Conservation (phyloP, 92 coral and sea anemone species). For the Blastomussa wellsi region DNA sequence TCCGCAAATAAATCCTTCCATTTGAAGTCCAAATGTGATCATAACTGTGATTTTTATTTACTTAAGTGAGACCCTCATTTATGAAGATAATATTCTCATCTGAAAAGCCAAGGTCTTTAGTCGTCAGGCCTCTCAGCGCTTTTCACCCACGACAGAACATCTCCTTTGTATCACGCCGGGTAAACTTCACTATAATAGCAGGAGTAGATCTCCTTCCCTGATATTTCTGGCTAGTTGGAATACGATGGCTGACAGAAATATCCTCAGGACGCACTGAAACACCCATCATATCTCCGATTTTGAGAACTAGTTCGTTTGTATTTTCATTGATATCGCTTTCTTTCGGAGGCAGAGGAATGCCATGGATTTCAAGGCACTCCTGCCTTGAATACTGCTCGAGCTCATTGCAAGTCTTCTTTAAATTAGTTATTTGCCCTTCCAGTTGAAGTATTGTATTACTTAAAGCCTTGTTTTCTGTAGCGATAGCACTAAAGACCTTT, state of each 20-base stretch:
- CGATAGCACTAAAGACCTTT: not conserved
- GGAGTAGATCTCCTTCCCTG: slow-evolving; percentile 43
- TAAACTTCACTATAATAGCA: slow-evolving; percentile 27
- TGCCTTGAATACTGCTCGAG: slow-evolving; percentile 34
- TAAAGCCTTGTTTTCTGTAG: not conserved
- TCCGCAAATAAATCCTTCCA: slow-evolving; percentile 15
- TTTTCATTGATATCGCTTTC: slow-evolving; percentile 27
- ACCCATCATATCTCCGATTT: slow-evolving; percentile 29
- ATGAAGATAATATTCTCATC: slow-evolving; percentile 28
- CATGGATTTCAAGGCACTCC: slow-evolving; percentile 45
- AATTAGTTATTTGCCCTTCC: not conserved
- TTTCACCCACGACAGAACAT: slow-evolving; percentile 12
- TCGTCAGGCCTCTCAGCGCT: slow-evolving; percentile 2
- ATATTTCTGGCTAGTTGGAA: slow-evolving; percentile 22
- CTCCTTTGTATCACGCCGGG: slow-evolving; percentile 5
- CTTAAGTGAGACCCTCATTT: slow-evolving; percentile 28
- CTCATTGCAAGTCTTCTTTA: slow-evolving; percentile 26
- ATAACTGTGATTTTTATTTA: slow-evolving; percentile 6
- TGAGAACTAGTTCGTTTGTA: slow-evolving; percentile 31
- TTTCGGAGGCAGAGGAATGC: slow-evolving; percentile 27
- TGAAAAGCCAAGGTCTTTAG: slow-evolving; percentile 17
- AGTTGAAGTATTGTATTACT: not conserved
- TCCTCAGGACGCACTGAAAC: slow-evolving; percentile 30
- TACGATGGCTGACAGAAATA: slow-evolving; percentile 39
- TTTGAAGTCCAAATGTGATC: slow-evolving; percentile 6